These are phyloP conservation scores for Patella depressa DNA, from an alignment of 2,888 invertebrate genomes.

Conservation along the genomic window DNA sequence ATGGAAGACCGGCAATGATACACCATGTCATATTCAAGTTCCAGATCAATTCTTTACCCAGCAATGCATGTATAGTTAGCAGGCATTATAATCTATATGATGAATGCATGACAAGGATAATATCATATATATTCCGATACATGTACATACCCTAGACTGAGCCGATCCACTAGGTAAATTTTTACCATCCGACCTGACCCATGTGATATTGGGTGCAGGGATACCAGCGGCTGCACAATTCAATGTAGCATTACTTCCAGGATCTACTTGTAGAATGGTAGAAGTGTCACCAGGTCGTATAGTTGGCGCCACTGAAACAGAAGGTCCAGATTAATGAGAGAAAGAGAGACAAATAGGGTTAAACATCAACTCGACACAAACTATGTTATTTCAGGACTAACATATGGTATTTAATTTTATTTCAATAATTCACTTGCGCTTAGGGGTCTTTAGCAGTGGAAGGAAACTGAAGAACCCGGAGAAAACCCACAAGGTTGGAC, in stretches of 20 bases:
- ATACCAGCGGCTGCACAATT: conserved; percentile 65
- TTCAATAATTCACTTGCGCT: too few relatives aligned
- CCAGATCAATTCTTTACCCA: not conserved
- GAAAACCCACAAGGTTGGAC: too few relatives aligned
- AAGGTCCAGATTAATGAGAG: not conserved
- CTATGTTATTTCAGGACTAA: too few relatives aligned
- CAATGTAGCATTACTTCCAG: conserved; percentile 51
- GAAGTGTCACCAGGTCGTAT: conserved; percentile 55
- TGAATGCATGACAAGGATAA: too few relatives aligned
- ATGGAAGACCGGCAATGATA: too few relatives aligned
- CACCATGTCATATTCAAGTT: too few relatives aligned
- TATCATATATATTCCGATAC: not conserved
- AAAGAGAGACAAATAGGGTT: too few relatives aligned
- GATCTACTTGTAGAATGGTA: conserved; percentile 55
- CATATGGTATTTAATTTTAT: too few relatives aligned
- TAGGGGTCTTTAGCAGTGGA: too few relatives aligned
- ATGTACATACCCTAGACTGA: conserved; percentile 36
- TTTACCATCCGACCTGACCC: conserved; percentile 66
- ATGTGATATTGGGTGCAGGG: conserved; percentile 69
- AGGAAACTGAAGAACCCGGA: too few relatives aligned
- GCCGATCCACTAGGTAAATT: conserved; percentile 50
- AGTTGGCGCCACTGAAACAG: conserved; percentile 61
- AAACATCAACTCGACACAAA: too few relatives aligned
- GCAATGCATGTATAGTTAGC: not conserved
- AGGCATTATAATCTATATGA: too few relatives aligned